phyloP scores from a whole-genome alignment of 37 sponge, comb jelly and placozoan species.

The Hormiphora californensis region DNA sequence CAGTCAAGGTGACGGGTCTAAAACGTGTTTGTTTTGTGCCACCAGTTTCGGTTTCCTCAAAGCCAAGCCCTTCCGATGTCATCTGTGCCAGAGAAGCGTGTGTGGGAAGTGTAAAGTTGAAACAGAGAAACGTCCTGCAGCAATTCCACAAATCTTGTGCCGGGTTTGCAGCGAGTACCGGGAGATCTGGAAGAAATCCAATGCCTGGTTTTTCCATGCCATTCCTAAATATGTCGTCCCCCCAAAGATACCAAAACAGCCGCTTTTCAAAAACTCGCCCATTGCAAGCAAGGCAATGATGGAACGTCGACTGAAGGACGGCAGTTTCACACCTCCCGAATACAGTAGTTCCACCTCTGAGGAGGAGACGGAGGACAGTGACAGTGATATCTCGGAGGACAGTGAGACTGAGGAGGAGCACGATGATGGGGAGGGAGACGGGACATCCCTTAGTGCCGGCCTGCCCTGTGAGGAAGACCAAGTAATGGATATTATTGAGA shows the following conservation, averaged over 20 bases:
- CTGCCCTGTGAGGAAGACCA: conserved; percentile 28
- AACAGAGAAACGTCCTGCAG: conserved; percentile 19
- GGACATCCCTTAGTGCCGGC: background rate
- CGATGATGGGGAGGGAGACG: conserved; percentile 33
- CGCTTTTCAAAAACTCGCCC: background rate
- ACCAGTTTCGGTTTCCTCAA: conserved; percentile 36
- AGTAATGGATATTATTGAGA: conserved; percentile 3
- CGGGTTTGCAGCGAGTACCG: conserved; percentile 40
- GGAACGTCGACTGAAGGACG: background rate
- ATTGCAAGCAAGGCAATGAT: background rate
- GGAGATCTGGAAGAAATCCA: conserved; percentile 48
- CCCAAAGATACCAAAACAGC: conserved; percentile 42
- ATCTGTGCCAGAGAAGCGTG: conserved; percentile 38
- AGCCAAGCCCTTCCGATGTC: conserved; percentile 46
- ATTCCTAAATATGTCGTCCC: conserved; percentile 49
- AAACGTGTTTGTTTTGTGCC: conserved; percentile 17
- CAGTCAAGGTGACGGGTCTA: conserved; percentile 40
- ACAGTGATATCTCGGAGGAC: background rate
- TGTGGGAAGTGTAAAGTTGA: conserved; percentile 48
- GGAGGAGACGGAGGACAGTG: conserved; percentile 6
- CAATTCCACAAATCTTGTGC: conserved; percentile 16
- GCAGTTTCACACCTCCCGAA: background rate
- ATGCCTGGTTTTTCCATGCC: conserved; percentile 54
- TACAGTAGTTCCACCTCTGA: conserved; percentile 16
- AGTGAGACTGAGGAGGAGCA: background rate